Evolutionary conservation across 2,888 invertebrate genomes (phyloP).

Genomic region (Euphydryas editha): DNA sequence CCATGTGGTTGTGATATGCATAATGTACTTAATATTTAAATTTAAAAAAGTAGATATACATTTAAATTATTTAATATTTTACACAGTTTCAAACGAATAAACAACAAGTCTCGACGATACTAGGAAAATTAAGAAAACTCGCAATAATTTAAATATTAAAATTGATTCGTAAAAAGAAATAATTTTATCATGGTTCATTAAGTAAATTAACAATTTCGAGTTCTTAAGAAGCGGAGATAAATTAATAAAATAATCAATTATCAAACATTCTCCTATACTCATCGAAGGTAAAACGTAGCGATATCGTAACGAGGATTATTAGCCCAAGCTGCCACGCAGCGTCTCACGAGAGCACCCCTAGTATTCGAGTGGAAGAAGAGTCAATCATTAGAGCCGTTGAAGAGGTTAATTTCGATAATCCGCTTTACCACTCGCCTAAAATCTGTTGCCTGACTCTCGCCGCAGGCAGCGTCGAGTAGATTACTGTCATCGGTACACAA

Average conservation of each 20-base stretch:
- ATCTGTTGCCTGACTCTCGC: slow-evolving; percentile 48
- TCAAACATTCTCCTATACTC: slow-evolving; percentile 18
- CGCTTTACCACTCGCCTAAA: slow-evolving; percentile 65
- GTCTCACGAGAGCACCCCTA: slow-evolving; percentile 50
- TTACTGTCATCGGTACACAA: slow-evolving; percentile 28
- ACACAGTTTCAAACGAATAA: too few species aligned
- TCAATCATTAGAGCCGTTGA: slow-evolving; percentile 71
- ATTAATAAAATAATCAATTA: slow-evolving; percentile 13
- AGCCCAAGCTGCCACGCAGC: slow-evolving; percentile 31
- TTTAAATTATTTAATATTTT: too few species aligned
- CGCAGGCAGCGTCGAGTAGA: slow-evolving; percentile 30
- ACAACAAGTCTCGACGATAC: too few species aligned
- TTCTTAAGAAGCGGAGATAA: not conserved
- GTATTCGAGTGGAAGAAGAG: slow-evolving; percentile 59
- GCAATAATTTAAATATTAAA: not conserved
- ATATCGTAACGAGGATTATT: slow-evolving; percentile 44
- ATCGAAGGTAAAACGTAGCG: slow-evolving; percentile 27
- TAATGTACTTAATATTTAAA: too few species aligned
- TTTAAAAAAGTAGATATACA: too few species aligned
- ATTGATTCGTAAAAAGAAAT: slow-evolving; percentile 41
- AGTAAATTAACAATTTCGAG: slow-evolving; percentile 30
- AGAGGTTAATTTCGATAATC: slow-evolving; percentile 80
- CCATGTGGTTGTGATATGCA: not conserved
- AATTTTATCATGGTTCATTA: slow-evolving; percentile 38
- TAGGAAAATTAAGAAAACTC: too few species aligned